Evolutionary conservation across 2,888 invertebrate genomes (phyloP), one percentile per base, ranked within the genome.

Genomic region (Sceliomorpha sp.): DNA sequence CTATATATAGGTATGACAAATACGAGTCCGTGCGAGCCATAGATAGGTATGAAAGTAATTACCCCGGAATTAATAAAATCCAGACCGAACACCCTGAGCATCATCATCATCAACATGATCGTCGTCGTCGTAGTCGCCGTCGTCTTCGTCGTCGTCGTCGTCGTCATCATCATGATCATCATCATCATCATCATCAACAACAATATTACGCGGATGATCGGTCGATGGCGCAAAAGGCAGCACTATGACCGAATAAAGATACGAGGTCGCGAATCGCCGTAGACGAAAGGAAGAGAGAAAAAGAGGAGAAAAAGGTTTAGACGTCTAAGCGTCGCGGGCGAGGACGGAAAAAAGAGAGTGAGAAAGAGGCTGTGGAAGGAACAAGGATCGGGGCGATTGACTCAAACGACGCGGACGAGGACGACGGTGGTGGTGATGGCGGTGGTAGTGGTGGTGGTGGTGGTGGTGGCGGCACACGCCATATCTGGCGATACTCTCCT

Each of bases 401-500:
- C n/a, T n/a, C n/a, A n/a, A n/a, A n/a, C 27, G 39, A n/a, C 13
- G 31, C 51, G 45, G 74, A 60, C 50, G 47, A 51, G 42, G 63
- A 70, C 48, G 74, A 69, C 64, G 70, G 51, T 66, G 72, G 68
- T 72, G 58, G 71, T 59, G 63, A n/a, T n/a, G n/a, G n/a, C n/a
- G n/a, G n/a, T n/a, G n/a, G n/a, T n/a, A n/a, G n/a, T n/a, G n/a
- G n/a, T n/a, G 73, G 62, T 70, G 62, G 70, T 72, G 73, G 79
- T 73, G 77, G 78, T 75, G 80, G 78, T 72, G 78, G 73, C 77
- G 82, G 84, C 84, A 81, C 84, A 81, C 81, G 84, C 86, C 86
- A 86, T 86, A 86, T 86, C 84, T 77, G 86, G 86, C 80, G 75
- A 83, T 85, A 83, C 82, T 85, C 76, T 80, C 82, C 82, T 85